These are phyloP conservation scores for Brachionus plicatilis DNA, from an alignment of 1,140 invertebrate species.

Conservation along the genomic window DNA sequence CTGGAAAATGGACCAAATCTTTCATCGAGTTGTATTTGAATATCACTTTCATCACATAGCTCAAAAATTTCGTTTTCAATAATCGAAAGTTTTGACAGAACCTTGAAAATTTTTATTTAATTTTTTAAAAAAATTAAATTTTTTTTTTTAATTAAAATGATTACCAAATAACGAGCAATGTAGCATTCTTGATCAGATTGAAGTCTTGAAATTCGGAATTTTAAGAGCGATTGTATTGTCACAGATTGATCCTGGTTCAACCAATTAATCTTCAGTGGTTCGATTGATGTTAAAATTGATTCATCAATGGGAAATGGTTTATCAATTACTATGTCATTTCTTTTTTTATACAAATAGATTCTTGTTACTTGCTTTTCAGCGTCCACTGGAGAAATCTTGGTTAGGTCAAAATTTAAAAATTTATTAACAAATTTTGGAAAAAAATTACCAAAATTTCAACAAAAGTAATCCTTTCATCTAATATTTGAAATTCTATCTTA, in stretches of 20 bases:
- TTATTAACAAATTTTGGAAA: background rate
- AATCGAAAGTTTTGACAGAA: background rate
- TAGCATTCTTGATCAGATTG: background rate
- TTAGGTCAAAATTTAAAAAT: background rate
- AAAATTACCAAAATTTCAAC: background rate
- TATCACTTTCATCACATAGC: background rate
- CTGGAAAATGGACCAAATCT: background rate
- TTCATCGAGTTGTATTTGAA: background rate
- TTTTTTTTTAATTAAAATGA: background rate
- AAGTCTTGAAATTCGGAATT: background rate
- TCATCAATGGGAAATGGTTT: background rate
- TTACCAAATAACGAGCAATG: background rate
- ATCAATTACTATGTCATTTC: background rate
- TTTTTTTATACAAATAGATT: background rate
- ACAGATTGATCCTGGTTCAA: background rate
- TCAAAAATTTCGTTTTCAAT: background rate
- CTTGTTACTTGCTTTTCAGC: background rate
- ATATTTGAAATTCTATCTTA: background rate
- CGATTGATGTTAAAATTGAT: background rate
- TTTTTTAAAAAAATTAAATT: background rate
- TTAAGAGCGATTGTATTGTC: background rate
- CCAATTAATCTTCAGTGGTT: background rate
- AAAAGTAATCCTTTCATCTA: background rate
- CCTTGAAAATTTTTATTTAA: background rate
- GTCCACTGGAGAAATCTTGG: background rate